phyloP scores from a whole-genome alignment of 2,113 vertebrate species.

The Nansenia antarctica region DNA sequence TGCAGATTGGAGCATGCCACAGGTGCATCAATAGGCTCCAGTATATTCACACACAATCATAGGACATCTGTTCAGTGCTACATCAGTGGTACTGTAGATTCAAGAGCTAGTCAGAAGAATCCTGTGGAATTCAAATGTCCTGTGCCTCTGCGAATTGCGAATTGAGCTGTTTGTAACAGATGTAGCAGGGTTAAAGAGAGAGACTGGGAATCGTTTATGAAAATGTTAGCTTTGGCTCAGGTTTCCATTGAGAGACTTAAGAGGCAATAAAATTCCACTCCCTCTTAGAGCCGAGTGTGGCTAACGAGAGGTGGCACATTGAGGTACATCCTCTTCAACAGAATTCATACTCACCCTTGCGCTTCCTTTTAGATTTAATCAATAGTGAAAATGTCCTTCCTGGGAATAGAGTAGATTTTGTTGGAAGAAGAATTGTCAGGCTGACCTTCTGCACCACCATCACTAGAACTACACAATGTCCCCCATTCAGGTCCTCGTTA shows the following conservation, averaged over 20 bases:
- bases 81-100: too few species aligned
- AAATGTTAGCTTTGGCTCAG: slow-evolving; percentile 23
- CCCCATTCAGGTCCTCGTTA: neutral
- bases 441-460: neutral
- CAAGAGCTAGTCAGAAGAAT: slow-evolving; percentile 2
- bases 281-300: slow-evolving; percentile 56
- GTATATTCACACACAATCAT: too few species aligned
- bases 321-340: too few species aligned
- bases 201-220: too few species aligned
- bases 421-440: slow-evolving; percentile 12
- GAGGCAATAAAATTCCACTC: slow-evolving; percentile 71
- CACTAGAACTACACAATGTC: slow-evolving; percentile 3
- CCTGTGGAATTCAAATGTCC: too few species aligned
- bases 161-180: neutral
- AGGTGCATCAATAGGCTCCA: too few species aligned
- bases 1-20: too few species aligned
- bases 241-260: too few species aligned
- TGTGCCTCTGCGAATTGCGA: slow-evolving; percentile 5
- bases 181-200: too few species aligned
- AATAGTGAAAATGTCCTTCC: slow-evolving; percentile 39
- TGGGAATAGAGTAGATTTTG: neutral
- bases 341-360: too few species aligned
- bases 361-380: slow-evolving; percentile 63
- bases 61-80: too few species aligned
- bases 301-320: slow-evolving; percentile 75